These are phyloP conservation scores for Perodicticus potto DNA, from an alignment of 2,797 vertebrate genomes.

Conservation along the genomic window DNA sequence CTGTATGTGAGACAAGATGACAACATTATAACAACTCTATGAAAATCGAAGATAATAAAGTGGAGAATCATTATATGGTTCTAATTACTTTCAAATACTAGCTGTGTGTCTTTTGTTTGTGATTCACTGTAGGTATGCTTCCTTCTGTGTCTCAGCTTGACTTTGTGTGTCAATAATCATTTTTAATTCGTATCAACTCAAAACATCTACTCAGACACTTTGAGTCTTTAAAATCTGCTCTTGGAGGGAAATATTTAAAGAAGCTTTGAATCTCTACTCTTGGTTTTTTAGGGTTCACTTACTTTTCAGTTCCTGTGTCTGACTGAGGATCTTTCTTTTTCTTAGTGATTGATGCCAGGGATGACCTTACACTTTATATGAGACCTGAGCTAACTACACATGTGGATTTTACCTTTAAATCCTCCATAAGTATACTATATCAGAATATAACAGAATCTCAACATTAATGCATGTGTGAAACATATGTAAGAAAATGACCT, in stretches of 20 bases:
- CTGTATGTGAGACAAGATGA: not conserved
- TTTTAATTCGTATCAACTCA: not conserved
- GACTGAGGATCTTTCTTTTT: not conserved
- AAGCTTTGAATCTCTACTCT: not conserved
- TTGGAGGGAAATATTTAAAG: constrained; percentile 8
- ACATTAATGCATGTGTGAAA: constrained; percentile 29
- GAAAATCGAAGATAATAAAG: not conserved
- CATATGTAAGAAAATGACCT: constrained; percentile 15
- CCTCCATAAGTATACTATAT: not conserved
- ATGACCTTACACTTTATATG: constrained; percentile 58
- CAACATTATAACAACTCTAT: not conserved
- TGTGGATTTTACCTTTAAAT: constrained; percentile 51
- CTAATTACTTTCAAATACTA: not conserved
- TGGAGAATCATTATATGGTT: not conserved
- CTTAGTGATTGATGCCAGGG: constrained; percentile 2
- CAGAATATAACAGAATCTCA: constrained; percentile 40
- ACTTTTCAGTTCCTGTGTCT: constrained; percentile 31
- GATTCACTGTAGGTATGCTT: not conserved
- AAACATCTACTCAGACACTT: not conserved
- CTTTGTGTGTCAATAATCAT: not conserved
- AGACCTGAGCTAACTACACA: not conserved
- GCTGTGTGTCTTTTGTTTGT: constrained; percentile 22
- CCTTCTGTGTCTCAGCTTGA: not conserved
- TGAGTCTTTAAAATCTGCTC: constrained; percentile 12
- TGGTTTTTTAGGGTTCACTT: not conserved